Base-by-base conservation (phyloP, 2,888 invertebrate genomes). In the Alsophila aescularia region DNA sequence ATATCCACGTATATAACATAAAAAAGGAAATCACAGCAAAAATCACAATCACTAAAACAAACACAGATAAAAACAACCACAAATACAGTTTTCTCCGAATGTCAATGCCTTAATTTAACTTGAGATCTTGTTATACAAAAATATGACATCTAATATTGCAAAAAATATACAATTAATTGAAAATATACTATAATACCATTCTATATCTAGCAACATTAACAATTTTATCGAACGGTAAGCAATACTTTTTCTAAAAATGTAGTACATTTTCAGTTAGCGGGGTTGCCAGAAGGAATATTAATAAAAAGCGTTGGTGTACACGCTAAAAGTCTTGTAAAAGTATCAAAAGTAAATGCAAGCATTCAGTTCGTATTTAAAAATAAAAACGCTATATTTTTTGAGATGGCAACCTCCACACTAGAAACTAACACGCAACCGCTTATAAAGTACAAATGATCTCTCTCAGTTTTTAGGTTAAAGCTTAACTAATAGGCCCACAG, bases 191-290 rank as follows among this genome's bases (percentile, higher is more conserved):
- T 76, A 67, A 16, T 43, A 44, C 39, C 45, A 48, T 47, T 80
- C 80, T 86, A 85, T 69, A 81, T 71, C 84, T 88, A 89, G 81
- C 82, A 88, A 87, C 83, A 83, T 85, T 82, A 88, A 89, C 87
- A 88, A 85, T 83, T 78, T 70, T 66, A 76, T 82, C 71, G 79
- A 88, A 87, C 85, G 79, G 69, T 87, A 88, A 88, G 88, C 88
- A 89, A 89, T 83, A 88, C 71, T 80, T 74, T 75, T 79, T 77
- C 78, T 85, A 87, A 85, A 75, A 84, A 76, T 71, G 68, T 69
- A 69, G 60, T 60, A 68, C 68, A 72, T 64, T 45, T 21, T 44
- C 64, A 67, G 68, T 73, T 52, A 67, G 71, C 68, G 69, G 79
- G 79, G 83, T 75, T 85, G 83, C 85, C 85, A 80, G 73, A 68